Conservation (phyloP, 2,797 vertebrate species). For the Girardinus metallicus region DNA sequence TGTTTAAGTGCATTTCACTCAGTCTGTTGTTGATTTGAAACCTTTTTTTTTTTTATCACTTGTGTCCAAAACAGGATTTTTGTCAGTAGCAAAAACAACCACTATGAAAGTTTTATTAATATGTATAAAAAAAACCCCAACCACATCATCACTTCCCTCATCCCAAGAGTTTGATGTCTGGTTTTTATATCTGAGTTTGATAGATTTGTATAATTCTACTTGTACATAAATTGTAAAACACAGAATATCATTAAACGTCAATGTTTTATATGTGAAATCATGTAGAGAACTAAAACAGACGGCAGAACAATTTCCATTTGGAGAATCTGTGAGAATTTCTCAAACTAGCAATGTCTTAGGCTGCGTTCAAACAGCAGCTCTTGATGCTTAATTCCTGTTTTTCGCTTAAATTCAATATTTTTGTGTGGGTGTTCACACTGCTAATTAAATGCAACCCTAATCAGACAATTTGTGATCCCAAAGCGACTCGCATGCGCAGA, state of each 20-base stretch:
- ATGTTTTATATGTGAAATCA: background rate
- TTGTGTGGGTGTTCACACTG: too few relatives aligned
- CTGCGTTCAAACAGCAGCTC: too few relatives aligned
- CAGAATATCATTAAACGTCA: background rate
- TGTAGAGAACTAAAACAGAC: background rate
- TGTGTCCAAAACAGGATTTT: background rate
- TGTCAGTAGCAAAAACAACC: background rate
- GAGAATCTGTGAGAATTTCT: background rate
- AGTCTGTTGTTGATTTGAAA: slow-evolving; percentile 31
- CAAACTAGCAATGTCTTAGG: background rate
- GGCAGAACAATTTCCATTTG: background rate
- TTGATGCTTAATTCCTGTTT: too few relatives aligned
- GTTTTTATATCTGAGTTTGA: background rate
- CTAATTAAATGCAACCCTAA: too few relatives aligned
- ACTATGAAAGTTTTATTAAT: background rate
- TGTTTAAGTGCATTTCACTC: slow-evolving; percentile 52
- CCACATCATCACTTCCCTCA: background rate
- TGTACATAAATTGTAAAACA: background rate
- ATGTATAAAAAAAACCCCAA: background rate
- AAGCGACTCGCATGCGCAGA: too few relatives aligned
- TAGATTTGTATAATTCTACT: background rate
- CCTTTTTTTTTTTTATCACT: background rate
- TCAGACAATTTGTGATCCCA: too few relatives aligned
- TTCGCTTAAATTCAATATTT: too few relatives aligned
- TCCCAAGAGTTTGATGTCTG: background rate